Evolutionary conservation across 2,888 invertebrate species (phyloP).

Genomic region (Lithophane socia): DNA sequence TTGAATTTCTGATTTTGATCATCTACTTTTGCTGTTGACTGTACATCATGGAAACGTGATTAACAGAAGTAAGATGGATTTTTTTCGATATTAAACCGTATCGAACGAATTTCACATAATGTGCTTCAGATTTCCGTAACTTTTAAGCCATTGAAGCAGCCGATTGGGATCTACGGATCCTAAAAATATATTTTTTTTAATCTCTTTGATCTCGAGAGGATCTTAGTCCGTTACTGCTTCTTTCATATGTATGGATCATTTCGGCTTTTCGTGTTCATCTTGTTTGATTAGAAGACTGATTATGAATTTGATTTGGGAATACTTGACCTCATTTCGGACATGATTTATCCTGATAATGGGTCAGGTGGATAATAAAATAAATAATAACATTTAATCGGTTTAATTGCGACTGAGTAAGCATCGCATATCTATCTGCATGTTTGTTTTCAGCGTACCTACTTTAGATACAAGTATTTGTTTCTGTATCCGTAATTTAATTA

Average conservation of each 20-base stretch:
- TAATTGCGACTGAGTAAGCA: background rate
- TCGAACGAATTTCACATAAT: conserved; percentile 51
- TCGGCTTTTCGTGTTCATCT: conserved; percentile 33
- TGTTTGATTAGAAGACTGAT: conserved; percentile 33
- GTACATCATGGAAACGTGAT: conserved; percentile 54
- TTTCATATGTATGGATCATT: conserved; percentile 36
- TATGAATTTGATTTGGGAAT: conserved; percentile 13
- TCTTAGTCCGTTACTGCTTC: conserved; percentile 48
- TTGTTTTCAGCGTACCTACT: background rate
- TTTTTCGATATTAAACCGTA: conserved; percentile 61
- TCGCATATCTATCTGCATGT: background rate
- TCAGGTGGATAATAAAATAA: background rate
- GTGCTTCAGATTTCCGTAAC: conserved; percentile 56
- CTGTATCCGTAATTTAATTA: background rate
- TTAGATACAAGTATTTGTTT: background rate
- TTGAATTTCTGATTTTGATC: no score
- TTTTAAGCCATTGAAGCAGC: conserved; percentile 56
- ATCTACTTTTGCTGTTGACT: no score
- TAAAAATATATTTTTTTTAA: conserved; percentile 67
- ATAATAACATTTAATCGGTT: background rate
- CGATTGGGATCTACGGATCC: conserved; percentile 61
- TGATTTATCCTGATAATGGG: background rate
- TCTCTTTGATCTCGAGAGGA: conserved; percentile 63
- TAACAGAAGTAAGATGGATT: conserved; percentile 58
- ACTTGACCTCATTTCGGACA: conserved; percentile 35